These are phyloP conservation scores for Otocyon megalotis DNA, from an alignment of 2,113 vertebrate species.

Conservation along the genomic window DNA sequence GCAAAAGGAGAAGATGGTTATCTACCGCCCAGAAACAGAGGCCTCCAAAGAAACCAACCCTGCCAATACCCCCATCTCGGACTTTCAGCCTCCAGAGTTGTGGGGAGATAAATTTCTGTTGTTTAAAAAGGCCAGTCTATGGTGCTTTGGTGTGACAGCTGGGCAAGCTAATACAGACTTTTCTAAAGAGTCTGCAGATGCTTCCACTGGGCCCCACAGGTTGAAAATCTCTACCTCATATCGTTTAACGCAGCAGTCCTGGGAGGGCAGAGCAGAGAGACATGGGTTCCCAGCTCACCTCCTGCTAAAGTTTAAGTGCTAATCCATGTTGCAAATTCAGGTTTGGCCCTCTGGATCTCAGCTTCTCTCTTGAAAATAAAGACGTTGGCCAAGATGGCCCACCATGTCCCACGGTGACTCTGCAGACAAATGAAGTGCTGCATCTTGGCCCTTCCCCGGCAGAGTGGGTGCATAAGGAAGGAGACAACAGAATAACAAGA, in stretches of 20 bases:
- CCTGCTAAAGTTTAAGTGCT: fast-evolving
- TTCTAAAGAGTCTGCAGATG: neutral
- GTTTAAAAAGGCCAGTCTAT: fast-evolving
- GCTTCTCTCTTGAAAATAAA: neutral
- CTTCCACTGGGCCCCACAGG: no score
- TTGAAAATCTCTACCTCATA: fast-evolving
- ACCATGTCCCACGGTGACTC: fast-evolving
- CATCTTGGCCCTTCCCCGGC: neutral
- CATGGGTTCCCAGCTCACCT: fast-evolving
- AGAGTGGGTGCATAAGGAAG: neutral
- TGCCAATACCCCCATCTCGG: fast-evolving
- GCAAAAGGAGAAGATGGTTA: fast-evolving
- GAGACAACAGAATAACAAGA: neutral
- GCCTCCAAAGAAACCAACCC: neutral
- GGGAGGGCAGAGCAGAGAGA: neutral
- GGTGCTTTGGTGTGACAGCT: neutral
- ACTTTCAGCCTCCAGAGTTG: no score
- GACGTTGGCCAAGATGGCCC: no score
- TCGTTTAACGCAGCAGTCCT: fast-evolving
- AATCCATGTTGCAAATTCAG: fast-evolving
- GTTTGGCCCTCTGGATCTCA: neutral
- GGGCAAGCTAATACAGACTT: neutral
- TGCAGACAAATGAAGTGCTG: neutral
- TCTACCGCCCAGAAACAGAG: no score
- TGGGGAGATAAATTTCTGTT: neutral